Conservation (phyloP, 2,113 vertebrate species). For the Aptenodytes patagonicus region DNA sequence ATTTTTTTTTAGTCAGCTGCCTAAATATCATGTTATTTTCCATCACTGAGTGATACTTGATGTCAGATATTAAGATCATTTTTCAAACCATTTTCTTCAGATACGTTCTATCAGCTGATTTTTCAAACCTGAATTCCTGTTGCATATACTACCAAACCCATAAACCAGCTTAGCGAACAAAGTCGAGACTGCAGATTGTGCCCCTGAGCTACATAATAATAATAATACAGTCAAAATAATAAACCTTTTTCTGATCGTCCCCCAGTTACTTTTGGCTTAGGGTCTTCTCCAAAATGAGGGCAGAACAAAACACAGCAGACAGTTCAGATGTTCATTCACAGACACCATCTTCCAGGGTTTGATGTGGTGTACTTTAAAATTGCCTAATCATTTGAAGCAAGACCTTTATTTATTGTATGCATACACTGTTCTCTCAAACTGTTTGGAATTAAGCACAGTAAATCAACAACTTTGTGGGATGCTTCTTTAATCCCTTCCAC, state of each 20-base stretch:
- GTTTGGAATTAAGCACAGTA: neutral
- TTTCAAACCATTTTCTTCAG: neutral
- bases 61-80: neutral
- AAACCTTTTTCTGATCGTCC: neutral
- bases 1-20: neutral
- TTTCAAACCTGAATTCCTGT: neutral
- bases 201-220: neutral
- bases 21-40: neutral
- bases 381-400: neutral
- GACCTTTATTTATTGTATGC: neutral
- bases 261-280: neutral
- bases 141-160: neutral
- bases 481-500: neutral
- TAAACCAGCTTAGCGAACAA: neutral
- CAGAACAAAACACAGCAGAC: neutral
- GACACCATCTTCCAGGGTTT: neutral
- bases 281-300: neutral
- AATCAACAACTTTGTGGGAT: neutral
- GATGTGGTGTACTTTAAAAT: neutral
- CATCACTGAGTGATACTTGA: neutral
- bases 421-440: neutral
- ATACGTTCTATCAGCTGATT: fast-evolving
- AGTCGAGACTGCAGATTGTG: neutral
- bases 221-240: neutral
- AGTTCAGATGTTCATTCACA: neutral